Base-by-base conservation (phyloP, 1,140 invertebrate genomes). In the Elymnias hypermnestra region DNA sequence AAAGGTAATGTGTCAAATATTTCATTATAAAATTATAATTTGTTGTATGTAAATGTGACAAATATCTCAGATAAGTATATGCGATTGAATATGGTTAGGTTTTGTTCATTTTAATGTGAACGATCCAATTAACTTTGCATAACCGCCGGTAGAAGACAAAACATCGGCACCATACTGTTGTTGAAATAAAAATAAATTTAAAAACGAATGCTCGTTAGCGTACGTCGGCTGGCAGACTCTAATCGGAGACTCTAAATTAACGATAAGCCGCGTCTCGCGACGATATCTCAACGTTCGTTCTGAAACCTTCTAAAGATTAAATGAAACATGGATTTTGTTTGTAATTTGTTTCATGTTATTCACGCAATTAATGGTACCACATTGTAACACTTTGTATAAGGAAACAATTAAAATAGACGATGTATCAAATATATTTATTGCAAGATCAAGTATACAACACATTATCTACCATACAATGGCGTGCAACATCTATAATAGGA, bases 1-100 rank as follows among this genome's bases (percentile, higher is more conserved):
- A 65, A 95, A 94, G 93, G 95, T 97, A 88, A 91, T 15, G 12
- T 33, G 14, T 15, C 29, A 33, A 33, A 7, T 33, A 5, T 15
- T n/a, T n/a, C n/a, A n/a, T n/a, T n/a, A n/a, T n/a, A n/a, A n/a
- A n/a, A n/a, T n/a, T n/a, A n/a, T n/a, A n/a, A n/a, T n/a, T n/a
- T 31, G 14, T 37, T 15, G 7, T 37, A 8, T 18, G 13, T 26
- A 25, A 13, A 25, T 50, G 22, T 29, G 26, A 52, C 41, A 52
- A 19, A 36, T 52, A 36, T 51, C 43, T 9, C n/a, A 28, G 43
- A 45, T 21, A 45, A 53, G 33, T 41, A 29, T 46, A 50, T 39
- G 31, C 12, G 35, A 48, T 44, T 56, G 35, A 46, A 47, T 53
- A 47, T 43, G 33, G 9, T 26, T 52, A 53, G 13, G 29, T 33